A percentile compares a stretch with the other conserved stretches of the same genome.
Evolutionary conservation across 2,888 invertebrate genomes (phyloP).

Genomic region (Nezara viridula): DNA sequence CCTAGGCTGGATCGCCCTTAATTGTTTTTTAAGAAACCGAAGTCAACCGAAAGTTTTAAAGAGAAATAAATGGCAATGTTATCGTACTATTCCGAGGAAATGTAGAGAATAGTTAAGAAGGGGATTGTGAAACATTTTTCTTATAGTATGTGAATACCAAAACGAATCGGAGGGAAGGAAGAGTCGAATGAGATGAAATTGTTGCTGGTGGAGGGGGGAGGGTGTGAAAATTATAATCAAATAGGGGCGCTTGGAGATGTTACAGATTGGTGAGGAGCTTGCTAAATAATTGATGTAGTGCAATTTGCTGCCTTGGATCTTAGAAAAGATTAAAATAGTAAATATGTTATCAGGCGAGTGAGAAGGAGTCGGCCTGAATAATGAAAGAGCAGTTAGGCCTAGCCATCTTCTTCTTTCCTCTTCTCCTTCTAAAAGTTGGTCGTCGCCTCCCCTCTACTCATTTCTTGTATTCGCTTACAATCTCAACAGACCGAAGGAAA

Average conservation of each 20-base stretch:
- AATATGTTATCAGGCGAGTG: slow-evolving; percentile 51
- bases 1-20: too few species aligned
- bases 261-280: slow-evolving; percentile 45
- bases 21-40: too few species aligned
- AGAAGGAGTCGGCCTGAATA: slow-evolving; percentile 1
- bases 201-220: neutral
- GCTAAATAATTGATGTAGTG: neutral
- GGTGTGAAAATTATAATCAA: neutral
- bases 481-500: neutral
- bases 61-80: too few species aligned
- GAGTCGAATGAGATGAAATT: neutral
- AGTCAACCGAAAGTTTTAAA: too few species aligned
- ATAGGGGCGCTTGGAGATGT: slow-evolving; percentile 12
- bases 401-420: neutral
- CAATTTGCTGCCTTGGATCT: slow-evolving; percentile 55
- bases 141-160: neutral
- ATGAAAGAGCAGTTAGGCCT: slow-evolving; percentile 27
- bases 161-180: neutral
- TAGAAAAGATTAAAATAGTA: slow-evolving; percentile 57
- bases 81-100: neutral
- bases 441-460: neutral
- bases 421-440: neutral
- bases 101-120: neutral
- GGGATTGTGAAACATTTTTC: neutral
- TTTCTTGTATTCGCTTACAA: neutral